Evolutionary conservation across 2,888 invertebrate species (phyloP).

Genomic region (Aspidiotus destructor): DNA sequence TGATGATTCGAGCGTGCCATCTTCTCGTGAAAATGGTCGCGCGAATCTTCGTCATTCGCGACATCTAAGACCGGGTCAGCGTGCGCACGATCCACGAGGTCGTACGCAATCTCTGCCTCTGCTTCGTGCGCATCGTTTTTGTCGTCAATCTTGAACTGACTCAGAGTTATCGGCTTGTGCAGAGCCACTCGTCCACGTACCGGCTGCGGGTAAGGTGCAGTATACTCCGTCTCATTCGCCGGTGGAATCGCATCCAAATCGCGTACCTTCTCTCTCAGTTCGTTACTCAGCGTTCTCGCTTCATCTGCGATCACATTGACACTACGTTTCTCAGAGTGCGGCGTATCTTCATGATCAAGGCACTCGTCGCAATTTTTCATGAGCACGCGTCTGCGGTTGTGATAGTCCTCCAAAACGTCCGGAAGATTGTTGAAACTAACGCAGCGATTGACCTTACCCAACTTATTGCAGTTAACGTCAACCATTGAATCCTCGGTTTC

Average conservation of each 20-base stretch:
- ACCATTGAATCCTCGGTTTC: not conserved
- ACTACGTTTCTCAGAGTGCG: not conserved
- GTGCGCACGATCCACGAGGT: not conserved
- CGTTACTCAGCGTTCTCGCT: conserved; percentile 11
- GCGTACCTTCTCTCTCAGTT: conserved; percentile 18
- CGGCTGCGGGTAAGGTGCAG: not conserved
- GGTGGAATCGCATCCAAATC: conserved; percentile 41
- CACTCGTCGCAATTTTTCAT: conserved; percentile 3
- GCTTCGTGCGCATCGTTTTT: not conserved
- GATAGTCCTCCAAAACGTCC: not conserved
- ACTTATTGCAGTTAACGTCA: conserved; percentile 3
- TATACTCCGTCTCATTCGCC: conserved; percentile 43
- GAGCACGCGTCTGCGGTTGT: not conserved
- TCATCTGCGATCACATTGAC: conserved; percentile 13
- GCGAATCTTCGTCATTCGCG: not conserved
- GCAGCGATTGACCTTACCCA: not conserved
- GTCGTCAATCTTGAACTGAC: conserved; percentile 12
- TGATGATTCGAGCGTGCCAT: not conserved
- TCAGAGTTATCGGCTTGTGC: conserved; percentile 33
- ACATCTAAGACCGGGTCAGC: not conserved
- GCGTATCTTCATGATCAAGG: not conserved
- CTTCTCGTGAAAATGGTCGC: not conserved
- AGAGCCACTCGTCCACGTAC: conserved; percentile 13
- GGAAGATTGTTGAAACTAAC: conserved; percentile 10
- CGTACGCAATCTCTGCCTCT: not conserved